Evolutionary conservation across 2,888 invertebrate genomes (phyloP).

Genomic region (Tetragnatha montana): DNA sequence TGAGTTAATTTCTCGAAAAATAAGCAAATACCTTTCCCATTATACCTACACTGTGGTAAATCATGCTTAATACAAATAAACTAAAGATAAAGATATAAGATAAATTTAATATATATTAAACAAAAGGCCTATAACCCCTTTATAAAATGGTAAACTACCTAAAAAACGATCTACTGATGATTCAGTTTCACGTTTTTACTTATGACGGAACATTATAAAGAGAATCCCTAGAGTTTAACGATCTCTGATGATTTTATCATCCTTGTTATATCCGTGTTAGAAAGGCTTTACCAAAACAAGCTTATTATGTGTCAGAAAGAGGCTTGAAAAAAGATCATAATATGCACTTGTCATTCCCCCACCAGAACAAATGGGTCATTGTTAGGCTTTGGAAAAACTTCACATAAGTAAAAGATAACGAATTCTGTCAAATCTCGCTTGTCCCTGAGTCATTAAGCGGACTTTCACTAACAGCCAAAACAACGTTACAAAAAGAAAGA

Average conservation of each 20-base stretch:
- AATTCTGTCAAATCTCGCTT: conserved; percentile 52
- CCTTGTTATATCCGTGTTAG: conserved; percentile 15
- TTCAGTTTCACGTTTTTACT: neutral
- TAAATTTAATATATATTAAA: too few relatives aligned
- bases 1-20: too few relatives aligned
- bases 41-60: too few relatives aligned
- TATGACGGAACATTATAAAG: neutral
- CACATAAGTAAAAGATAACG: conserved; percentile 30
- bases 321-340: conserved; percentile 12
- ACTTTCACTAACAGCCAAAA: conserved; percentile 30
- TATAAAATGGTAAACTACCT: neutral
- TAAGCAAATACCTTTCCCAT: too few relatives aligned
- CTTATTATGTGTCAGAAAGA: conserved; percentile 35
- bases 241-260: conserved; percentile 3
- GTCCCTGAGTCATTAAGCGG: conserved; percentile 42
- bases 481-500: conserved; percentile 32
- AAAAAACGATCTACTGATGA: neutral
- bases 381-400: conserved; percentile 56
- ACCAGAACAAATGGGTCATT: conserved; percentile 63
- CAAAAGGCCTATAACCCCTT: too few relatives aligned
- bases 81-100: too few relatives aligned
- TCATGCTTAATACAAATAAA: too few relatives aligned
- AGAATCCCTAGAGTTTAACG: neutral
- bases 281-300: conserved; percentile 30
- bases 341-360: conserved; percentile 38